These are phyloP conservation scores for Coecobrya sp. DNA, from an alignment of 2,888 invertebrate genomes.

Conservation along the genomic window DNA sequence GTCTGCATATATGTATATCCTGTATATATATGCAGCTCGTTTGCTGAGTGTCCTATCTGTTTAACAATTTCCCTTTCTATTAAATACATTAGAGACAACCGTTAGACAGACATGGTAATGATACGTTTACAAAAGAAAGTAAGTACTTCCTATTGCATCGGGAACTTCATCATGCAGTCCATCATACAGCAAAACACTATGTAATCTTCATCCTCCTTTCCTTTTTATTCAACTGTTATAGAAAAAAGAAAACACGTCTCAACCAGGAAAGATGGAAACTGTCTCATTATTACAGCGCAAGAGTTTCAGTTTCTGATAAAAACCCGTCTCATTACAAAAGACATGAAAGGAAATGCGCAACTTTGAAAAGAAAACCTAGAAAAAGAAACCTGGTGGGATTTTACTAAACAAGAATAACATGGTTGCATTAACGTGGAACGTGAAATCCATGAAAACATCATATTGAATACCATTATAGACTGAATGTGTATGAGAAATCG, in stretches of 20 bases:
- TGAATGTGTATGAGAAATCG: too few species aligned
- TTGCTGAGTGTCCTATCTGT: background rate
- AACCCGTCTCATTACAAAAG: background rate
- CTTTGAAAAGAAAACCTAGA: background rate
- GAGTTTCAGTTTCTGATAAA: background rate
- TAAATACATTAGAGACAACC: conserved; percentile 27
- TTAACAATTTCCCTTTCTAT: background rate
- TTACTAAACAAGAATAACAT: background rate
- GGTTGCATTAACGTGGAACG: background rate
- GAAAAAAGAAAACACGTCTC: conserved; percentile 39
- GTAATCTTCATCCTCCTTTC: background rate
- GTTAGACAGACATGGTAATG: conserved; percentile 25
- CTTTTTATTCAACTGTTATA: background rate
- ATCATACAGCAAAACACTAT: background rate
- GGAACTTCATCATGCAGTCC: background rate
- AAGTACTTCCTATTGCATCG: background rate
- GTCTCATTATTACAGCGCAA: background rate
- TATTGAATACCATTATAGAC: background rate
- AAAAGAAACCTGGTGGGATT: background rate
- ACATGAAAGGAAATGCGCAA: background rate
- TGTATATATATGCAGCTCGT: too few species aligned
- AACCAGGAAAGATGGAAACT: conserved; percentile 14
- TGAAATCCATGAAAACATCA: background rate
- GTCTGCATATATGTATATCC: background rate
- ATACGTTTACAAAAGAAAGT: background rate